Evolutionary conservation across 2,888 invertebrate species (phyloP), one percentile per base, ranked within the genome.

Genomic region (Caenorhabditis virilis): DNA sequence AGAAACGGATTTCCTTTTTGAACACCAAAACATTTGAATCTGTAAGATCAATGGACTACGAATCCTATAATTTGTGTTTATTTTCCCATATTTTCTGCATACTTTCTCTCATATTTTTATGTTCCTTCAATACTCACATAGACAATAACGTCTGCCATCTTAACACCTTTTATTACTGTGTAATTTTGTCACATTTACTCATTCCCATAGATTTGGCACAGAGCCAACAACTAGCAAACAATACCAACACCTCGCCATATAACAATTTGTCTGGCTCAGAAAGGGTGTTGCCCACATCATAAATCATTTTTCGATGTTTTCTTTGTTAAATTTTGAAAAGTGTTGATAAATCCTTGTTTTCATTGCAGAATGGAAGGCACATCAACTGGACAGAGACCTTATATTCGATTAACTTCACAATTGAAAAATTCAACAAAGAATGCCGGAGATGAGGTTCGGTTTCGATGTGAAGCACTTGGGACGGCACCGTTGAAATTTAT

Each of bases 401-500:
- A 82, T 68, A 77, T 82, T 26, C 73, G 82, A 16, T 67, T 82
- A 15, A 79, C 77, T 15, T 74, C 76, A 18, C 58, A 70, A 25
- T 69, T 83, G 6, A 52, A 70, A 30, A 82, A 82, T 54, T 67
- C 77, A 26, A 80, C 82, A 2, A 65, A 76, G 36, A 63, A 77
- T 35, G 50, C 72, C 7, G 82, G 82, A 7, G 75, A 72, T 15
- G 79, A 80, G 46, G 73, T 82, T 23, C 66, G 82, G 30, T 67
- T 82, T 49, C 73, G 73, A 45, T 82, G 82, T 56, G 82, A 83
- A 64, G 82, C 79, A 11, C 73, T 78, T 18, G 82, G 80, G 35
- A 77, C 82, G 15, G 77, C 79, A 13, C 82, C 82, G 3, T 59
- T 82, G 16, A 64, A 65, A 20, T 83, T 82, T 64, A 72, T 71